These are phyloP conservation scores for Meriones unguiculatus DNA, from an alignment of 2,113 vertebrate genomes.

Conservation along the genomic window DNA sequence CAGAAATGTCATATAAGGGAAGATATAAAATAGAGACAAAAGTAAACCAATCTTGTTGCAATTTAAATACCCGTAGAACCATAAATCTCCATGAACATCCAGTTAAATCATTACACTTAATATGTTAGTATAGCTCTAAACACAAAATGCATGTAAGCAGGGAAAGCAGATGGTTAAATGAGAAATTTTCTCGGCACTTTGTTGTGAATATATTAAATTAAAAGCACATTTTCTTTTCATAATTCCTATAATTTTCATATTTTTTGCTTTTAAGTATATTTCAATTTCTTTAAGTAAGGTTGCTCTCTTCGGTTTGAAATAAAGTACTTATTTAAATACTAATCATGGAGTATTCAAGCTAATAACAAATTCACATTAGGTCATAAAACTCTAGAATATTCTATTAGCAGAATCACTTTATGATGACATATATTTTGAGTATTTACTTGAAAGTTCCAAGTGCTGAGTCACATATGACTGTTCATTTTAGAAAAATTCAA, in stretches of 20 bases:
- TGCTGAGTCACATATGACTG: background rate
- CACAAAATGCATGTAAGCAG: conserved; percentile 49
- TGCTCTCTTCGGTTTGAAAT: background rate
- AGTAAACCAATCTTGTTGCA: background rate
- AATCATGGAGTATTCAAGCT: background rate
- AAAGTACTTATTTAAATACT: background rate
- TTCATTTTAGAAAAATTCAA: conserved; percentile 40
- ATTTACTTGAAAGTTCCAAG: conserved; percentile 17
- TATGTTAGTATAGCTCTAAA: conserved; percentile 71
- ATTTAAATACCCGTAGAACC: background rate
- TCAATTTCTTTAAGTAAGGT: conserved; percentile 6
- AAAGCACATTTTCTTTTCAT: conserved; percentile 23
- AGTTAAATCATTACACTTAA: conserved; percentile 64
- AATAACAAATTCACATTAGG: background rate
- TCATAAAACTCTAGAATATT: background rate
- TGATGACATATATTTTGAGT: background rate
- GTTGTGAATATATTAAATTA: conserved; percentile 10
- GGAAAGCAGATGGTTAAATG: conserved; percentile 51
- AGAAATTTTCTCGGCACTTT: background rate
- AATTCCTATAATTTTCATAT: background rate
- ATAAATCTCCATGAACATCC: background rate
- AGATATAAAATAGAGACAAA: conserved; percentile 37
- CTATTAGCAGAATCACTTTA: background rate
- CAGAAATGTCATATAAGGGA: background rate
- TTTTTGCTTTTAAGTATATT: background rate